Evolutionary conservation across 2,888 invertebrate genomes (phyloP), one percentile per base, ranked within the genome.

Genomic region (Aproaerema taeniolella): DNA sequence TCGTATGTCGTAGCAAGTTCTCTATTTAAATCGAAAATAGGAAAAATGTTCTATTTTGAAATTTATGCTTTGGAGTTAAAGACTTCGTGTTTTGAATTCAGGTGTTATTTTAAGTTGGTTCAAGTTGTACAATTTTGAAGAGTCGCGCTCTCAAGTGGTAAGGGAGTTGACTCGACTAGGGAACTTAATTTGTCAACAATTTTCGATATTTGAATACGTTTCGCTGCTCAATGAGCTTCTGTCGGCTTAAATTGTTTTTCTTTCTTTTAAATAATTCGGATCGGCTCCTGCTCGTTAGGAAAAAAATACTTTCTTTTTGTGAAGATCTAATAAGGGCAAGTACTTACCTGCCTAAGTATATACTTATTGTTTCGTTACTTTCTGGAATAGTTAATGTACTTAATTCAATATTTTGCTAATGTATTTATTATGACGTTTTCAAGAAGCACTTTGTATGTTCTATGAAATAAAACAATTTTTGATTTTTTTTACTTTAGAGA

Each of bases 111-210:
- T 41, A 55, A 34, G 31, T 44, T 65, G 49, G 69, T 54, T 42
- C 47, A 49, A 58, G 61, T 68, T 69, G 72, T 37, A 74, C 77
- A 79, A 78, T 81, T 81, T 80, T 68, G 70, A 69, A 70, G 67
- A 72, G 73, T 70, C 68, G 62, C 70, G 58, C 70, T 74, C 74
- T 82, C 78, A 79, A 83, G 85, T 83, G 82, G 81, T 78, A 77
- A 80, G 80, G 82, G 85, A 76, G 80, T 78, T 71, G 63, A 68
- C 61, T 67, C 61, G 66, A 67, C 62, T 64, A 73, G 83, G 85
- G 85, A 81, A 81, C 79, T 85, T 86, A 83, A 85, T 86, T 85
- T 85, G 86, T 85, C 85, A 85, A 86, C 85, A 86, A 85, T 86
- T 85, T 85, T 78, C 81, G 79, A 85, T 85, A 86, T 86, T 83